Percentiles rank a stretch among this genome's conserved stretches.
phyloP scores from a whole-genome alignment of 2,113 vertebrate species.

The Anser cygnoides region DNA sequence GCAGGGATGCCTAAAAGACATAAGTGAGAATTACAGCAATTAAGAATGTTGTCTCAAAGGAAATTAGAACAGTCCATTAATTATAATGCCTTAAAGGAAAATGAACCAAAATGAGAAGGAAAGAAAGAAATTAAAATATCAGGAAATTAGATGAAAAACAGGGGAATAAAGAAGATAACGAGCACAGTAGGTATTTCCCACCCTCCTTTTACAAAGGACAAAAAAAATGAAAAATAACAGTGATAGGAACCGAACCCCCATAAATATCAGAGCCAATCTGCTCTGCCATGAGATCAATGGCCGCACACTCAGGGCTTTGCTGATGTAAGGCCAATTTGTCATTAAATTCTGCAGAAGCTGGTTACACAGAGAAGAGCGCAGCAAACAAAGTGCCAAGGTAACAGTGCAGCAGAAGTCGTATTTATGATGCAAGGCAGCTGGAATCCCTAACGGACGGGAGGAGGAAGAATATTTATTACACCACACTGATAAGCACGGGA shows the following conservation, averaged over 20 bases:
- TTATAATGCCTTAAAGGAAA: constrained; percentile 76
- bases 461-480: neutral
- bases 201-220: neutral
- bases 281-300: neutral
- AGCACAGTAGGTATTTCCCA: neutral
- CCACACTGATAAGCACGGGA: neutral
- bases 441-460: neutral
- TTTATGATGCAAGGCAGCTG: neutral
- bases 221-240: neutral
- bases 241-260: neutral
- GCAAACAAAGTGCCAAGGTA: neutral
- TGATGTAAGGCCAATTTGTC: neutral
- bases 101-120: constrained; percentile 56
- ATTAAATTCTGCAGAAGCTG: neutral
- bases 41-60: constrained; percentile 75
- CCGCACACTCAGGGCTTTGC: neutral
- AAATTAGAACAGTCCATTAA: constrained; percentile 78
- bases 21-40: constrained; percentile 78
- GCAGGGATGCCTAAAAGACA: constrained; percentile 72
- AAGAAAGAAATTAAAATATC: constrained; percentile 69
- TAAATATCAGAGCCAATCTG: neutral
- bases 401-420: neutral
- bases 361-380: neutral
- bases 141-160: constrained; percentile 43
- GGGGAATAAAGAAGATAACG: neutral